Percentiles rank a stretch among this genome's conserved stretches.
Evolutionary conservation across 2,797 vertebrate genomes (phyloP).

Genomic region (Acanthornis magna): DNA sequence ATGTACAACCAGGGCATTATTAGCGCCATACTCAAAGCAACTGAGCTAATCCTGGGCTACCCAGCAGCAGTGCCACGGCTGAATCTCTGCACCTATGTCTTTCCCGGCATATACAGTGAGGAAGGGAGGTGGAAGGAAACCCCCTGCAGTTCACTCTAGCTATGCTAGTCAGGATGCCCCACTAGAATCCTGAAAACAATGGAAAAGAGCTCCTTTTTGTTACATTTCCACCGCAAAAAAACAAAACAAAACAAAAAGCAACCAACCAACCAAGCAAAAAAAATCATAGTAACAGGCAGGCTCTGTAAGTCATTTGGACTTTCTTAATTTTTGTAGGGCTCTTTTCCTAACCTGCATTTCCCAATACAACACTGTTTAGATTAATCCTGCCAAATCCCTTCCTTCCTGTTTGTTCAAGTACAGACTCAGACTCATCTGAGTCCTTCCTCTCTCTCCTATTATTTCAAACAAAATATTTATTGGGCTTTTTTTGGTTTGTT

Average conservation of each 20-base stretch:
- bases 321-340: neutral
- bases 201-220: neutral
- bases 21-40: neutral
- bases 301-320: neutral
- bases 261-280: too few species aligned
- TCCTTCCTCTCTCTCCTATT: neutral
- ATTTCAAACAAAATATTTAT: neutral
- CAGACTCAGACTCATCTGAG: neutral
- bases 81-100: neutral
- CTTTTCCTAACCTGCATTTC: neutral
- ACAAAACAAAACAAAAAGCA: neutral
- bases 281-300: neutral
- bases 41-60: neutral
- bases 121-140: neutral
- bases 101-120: neutral
- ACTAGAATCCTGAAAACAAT: neutral
- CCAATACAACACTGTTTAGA: neutral
- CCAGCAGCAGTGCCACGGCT: neutral
- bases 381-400: constrained; percentile 15
- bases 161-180: neutral
- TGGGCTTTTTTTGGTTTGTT: neutral
- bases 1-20: neutral
- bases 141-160: accelerated
- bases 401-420: neutral
- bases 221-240: neutral